Conservation (phyloP, 1,140 invertebrate genomes). For the Dryas iulia region DNA sequence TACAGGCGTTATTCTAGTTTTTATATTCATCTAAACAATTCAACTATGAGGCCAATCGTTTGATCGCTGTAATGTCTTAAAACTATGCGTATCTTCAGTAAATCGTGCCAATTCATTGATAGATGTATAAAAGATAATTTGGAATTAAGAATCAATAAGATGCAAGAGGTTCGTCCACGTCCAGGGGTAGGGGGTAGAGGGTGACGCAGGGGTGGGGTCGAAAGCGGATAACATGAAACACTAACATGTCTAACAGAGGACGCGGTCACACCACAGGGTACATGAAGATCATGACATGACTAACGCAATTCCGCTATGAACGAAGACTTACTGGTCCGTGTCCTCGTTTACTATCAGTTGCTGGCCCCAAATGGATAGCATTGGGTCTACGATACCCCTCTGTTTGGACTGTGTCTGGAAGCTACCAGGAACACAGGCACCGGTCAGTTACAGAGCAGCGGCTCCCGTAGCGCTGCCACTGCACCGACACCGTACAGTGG, state of each 20-base stretch:
- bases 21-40: not conserved
- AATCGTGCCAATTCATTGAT: conserved; percentile 14
- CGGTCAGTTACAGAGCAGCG: conserved; percentile 50
- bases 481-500: conserved; percentile 1
- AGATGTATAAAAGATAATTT: not conserved
- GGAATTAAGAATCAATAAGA: not conserved
- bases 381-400: conserved; percentile 97
- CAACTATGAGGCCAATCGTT: not conserved
- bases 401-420: conserved; percentile 96
- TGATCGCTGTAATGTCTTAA: conserved; percentile 8
- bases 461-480: conserved; percentile 24
- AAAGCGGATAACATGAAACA: conserved; percentile 56
- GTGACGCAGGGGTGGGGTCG: conserved; percentile 26
- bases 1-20: not conserved
- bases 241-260: conserved; percentile 59
- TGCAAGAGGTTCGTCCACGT: conserved; percentile 44
- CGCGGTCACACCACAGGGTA: conserved; percentile 60
- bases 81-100: conserved; percentile 16
- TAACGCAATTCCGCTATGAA: conserved; percentile 59
- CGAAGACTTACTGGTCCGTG: conserved; percentile 94
- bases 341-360: conserved; percentile 98
- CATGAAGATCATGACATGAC: conserved; percentile 53
- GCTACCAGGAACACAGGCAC: conserved; percentile 83
- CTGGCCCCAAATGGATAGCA: conserved; percentile 98
- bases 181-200: conserved; percentile 40